Evolutionary conservation across 2,888 invertebrate genomes (phyloP).

Genomic region (Chrysotoxum bicinctum): DNA sequence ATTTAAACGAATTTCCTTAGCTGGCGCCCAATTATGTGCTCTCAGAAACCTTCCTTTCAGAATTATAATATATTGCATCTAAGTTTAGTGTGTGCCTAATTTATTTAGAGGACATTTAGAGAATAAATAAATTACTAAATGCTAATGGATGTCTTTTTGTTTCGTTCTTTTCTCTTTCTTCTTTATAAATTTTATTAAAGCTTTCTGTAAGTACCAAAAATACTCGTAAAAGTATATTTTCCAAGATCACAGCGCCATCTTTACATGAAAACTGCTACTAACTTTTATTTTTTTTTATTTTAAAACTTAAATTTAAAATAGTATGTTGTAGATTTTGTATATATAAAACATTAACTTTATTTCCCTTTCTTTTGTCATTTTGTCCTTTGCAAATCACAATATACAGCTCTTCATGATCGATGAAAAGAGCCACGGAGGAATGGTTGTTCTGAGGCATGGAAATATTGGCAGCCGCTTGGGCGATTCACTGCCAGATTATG

Average conservation of each 20-base stretch:
- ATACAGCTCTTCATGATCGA: slow-evolving; percentile 82
- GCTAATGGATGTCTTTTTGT: slow-evolving; percentile 50
- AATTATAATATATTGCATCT: not conserved
- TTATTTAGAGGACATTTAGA: not conserved
- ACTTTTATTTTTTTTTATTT: not conserved
- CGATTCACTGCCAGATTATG: slow-evolving; percentile 85
- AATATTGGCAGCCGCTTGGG: slow-evolving; percentile 82
- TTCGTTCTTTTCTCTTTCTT: slow-evolving; percentile 15
- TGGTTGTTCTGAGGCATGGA: slow-evolving; percentile 83
- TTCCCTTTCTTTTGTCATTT: slow-evolving; percentile 24
- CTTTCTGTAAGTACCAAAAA: slow-evolving; percentile 64
- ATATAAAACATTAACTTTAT: slow-evolving; percentile 45
- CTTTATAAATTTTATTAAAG: slow-evolving; percentile 30
- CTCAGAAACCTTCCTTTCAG: not conserved
- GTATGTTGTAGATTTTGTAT: not conserved
- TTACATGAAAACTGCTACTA: slow-evolving; percentile 11
- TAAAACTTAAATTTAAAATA: not conserved
- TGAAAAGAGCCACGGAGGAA: slow-evolving; percentile 84
- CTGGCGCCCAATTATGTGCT: slow-evolving; percentile 9
- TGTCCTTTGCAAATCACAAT: slow-evolving; percentile 33
- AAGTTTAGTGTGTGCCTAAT: not conserved
- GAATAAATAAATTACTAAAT: slow-evolving; percentile 18
- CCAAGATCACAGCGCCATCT: not conserved
- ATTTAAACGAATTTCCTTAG: not conserved
- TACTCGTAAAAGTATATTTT: not conserved